phyloP scores from a whole-genome alignment of 2,888 invertebrate species.

The Luperina nickerlii region DNA sequence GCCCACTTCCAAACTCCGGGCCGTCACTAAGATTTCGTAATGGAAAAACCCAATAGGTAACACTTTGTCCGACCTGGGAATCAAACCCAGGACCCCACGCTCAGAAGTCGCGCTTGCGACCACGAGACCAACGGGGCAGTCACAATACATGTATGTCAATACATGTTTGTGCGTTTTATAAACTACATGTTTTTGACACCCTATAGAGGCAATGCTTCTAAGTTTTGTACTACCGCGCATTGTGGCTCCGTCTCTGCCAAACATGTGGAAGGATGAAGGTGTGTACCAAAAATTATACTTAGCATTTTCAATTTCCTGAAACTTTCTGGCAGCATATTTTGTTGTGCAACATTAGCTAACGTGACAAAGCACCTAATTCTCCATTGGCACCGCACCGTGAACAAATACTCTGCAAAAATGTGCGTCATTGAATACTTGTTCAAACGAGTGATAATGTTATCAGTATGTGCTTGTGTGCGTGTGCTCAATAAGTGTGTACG shows the following conservation, averaged over 20 bases:
- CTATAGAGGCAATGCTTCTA: too few relatives aligned
- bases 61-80: too few relatives aligned
- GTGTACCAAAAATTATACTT: background rate
- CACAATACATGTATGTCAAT: too few relatives aligned
- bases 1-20: too few relatives aligned
- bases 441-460: conserved; percentile 79
- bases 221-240: too few relatives aligned
- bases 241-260: background rate
- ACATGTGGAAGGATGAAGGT: background rate
- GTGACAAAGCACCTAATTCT: conserved; percentile 63
- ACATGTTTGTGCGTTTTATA: too few relatives aligned
- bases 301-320: conserved; percentile 1
- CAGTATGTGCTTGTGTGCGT: conserved; percentile 68
- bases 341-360: conserved; percentile 41
- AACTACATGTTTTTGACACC: too few relatives aligned
- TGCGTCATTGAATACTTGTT: conserved; percentile 79
- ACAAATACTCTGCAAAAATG: conserved; percentile 72
- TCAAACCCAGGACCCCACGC: too few relatives aligned
- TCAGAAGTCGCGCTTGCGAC: too few relatives aligned
- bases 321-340: background rate
- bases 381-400: conserved; percentile 45
- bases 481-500: conserved; percentile 63
- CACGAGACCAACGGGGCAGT: too few relatives aligned
- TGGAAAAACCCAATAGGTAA: too few relatives aligned
- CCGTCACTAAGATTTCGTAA: too few relatives aligned